phyloP scores from a whole-genome alignment of 2,888 invertebrate genomes.

The Sarcophaga carnaria region DNA sequence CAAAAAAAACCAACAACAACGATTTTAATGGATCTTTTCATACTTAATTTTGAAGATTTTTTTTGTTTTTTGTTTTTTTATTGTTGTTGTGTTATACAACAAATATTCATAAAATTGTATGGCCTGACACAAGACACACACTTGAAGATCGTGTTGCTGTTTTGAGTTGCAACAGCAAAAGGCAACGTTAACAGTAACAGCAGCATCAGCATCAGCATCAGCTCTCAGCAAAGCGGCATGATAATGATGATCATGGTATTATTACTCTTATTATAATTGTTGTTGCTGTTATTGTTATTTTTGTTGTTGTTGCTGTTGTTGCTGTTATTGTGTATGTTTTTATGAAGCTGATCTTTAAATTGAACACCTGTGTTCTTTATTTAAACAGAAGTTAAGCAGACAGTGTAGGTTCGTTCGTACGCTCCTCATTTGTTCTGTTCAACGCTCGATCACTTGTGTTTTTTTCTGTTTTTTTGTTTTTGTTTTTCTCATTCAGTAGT shows the following conservation, averaged over 20 bases:
- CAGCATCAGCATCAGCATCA: slow-evolving; percentile 19
- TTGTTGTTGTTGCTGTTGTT: slow-evolving; percentile 46
- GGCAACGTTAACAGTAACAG: not conserved
- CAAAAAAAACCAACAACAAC: not conserved
- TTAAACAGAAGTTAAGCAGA: slow-evolving; percentile 64
- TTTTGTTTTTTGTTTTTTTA: not conserved
- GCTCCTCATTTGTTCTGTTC: not conserved
- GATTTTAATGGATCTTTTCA: slow-evolving; percentile 57
- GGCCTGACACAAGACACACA: not conserved
- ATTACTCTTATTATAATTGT: slow-evolving; percentile 56
- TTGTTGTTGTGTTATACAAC: not conserved
- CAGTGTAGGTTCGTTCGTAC: slow-evolving; percentile 51
- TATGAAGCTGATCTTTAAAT: slow-evolving; percentile 67
- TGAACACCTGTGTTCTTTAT: slow-evolving; percentile 69
- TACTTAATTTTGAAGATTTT: slow-evolving; percentile 50
- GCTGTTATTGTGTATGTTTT: slow-evolving; percentile 17
- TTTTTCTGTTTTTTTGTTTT: too few relatives aligned
- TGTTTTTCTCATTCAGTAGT: not conserved
- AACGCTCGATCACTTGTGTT: not conserved
- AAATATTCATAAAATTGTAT: not conserved
- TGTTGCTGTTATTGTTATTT: slow-evolving; percentile 19
- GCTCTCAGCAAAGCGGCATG: slow-evolving; percentile 24
- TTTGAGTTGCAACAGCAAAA: not conserved
- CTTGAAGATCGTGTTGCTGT: not conserved
- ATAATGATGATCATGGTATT: slow-evolving; percentile 64